A percentile compares a stretch with the other conserved stretches of the same genome.
Evolutionary conservation across 2,113 vertebrate genomes (phyloP).

Genomic region (Dinomys branickii): DNA sequence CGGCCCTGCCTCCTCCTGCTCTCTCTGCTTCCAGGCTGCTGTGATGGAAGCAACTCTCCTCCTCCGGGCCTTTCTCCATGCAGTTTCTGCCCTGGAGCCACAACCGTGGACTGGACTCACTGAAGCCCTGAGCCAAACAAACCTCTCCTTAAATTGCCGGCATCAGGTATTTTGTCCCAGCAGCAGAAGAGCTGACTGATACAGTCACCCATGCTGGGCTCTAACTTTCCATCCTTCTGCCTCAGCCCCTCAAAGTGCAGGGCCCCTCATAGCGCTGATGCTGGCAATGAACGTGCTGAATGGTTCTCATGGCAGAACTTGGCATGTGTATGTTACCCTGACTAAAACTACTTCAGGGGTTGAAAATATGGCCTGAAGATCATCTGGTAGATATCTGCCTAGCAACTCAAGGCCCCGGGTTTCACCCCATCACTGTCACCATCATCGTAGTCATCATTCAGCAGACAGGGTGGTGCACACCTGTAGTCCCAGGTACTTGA

Average conservation of each 20-base stretch:
- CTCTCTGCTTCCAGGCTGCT: not conserved
- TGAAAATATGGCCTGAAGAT: not conserved
- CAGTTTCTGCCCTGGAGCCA: not conserved
- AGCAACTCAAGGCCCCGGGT: not conserved
- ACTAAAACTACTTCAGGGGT: not conserved
- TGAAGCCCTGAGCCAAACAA: not conserved
- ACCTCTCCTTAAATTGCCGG: not conserved
- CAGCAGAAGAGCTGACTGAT: not conserved
- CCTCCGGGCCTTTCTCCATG: not conserved
- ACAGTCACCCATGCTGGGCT: not conserved
- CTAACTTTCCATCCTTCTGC: not conserved
- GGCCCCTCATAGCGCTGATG: not conserved
- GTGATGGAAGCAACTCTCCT: not conserved
- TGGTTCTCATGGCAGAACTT: not conserved
- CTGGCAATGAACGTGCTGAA: not conserved
- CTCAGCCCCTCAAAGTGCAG: not conserved
- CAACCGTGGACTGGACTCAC: not conserved
- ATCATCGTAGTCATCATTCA: no score
- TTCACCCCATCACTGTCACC: not conserved
- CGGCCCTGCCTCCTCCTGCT: not conserved
- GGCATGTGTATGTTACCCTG: not conserved
- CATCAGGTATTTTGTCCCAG: not conserved
- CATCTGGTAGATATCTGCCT: not conserved
- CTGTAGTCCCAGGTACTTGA: not conserved
- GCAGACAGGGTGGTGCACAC: not conserved